Percentiles rank a stretch among this genome's conserved stretches.
Conservation (phyloP, 2,113 vertebrate species). For the Xyrauchen texanus region DNA sequence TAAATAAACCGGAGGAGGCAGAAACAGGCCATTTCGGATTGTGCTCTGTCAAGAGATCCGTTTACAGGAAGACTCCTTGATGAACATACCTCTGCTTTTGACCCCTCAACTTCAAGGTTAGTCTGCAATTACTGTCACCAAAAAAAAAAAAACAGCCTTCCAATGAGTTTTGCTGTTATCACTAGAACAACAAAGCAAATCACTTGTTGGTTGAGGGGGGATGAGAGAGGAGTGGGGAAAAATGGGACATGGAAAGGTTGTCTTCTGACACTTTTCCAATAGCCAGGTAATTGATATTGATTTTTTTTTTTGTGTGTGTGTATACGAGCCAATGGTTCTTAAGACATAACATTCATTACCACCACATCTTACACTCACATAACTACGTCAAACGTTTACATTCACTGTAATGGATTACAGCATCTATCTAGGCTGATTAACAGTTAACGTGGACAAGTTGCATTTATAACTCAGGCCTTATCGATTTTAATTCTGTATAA, state of each 20-base stretch:
- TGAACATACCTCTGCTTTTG: constrained; percentile 2
- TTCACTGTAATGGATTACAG: constrained; percentile 36
- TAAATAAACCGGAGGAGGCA: constrained; percentile 70
- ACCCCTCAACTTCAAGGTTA: constrained; percentile 59
- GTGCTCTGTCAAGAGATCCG: constrained; percentile 29
- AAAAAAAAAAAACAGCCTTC: constrained; percentile 44
- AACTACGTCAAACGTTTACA: constrained; percentile 42
- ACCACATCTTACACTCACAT: constrained; percentile 44
- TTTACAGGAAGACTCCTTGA: constrained; percentile 32
- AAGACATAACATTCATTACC: constrained; percentile 66
- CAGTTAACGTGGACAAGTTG: constrained; percentile 1
- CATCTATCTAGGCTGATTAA: constrained; percentile 33
- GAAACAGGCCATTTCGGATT: constrained; percentile 33
- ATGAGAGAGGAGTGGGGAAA: constrained; percentile 21
- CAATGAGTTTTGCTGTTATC: constrained; percentile 47
- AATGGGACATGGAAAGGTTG: constrained; percentile 58
- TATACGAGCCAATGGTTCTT: constrained; percentile 62
- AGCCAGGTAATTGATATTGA: constrained; percentile 75
- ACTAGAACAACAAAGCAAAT: constrained; percentile 53
- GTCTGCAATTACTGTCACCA: constrained; percentile 59
- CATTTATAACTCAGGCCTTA: constrained; percentile 23
- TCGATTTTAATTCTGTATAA: constrained; percentile 14
- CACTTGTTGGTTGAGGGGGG: constrained; percentile 49
- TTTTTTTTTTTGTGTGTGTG: constrained; percentile 55
- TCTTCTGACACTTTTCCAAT: constrained; percentile 68